Evolutionary conservation across 2,797 vertebrate species (phyloP).

Genomic region (Brachyrhaphis roseni): DNA sequence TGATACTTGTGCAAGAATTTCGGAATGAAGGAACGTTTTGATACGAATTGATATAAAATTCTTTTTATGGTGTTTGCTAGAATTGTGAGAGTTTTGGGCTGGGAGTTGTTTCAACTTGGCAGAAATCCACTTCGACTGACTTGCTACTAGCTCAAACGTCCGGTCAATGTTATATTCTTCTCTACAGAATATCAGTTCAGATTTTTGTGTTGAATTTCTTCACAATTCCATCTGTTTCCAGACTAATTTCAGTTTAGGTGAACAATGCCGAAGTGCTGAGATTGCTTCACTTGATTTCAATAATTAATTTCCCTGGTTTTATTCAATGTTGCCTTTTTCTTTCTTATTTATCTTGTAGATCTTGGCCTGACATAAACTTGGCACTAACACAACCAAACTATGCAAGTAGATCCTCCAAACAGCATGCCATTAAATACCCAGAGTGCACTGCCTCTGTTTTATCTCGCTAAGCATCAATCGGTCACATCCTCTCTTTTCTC

Average conservation of each 20-base stretch:
- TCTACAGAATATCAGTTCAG: not conserved
- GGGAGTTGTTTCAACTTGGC: not conserved
- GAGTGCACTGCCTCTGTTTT: slow-evolving; percentile 8
- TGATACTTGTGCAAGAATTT: not conserved
- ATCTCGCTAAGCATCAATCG: slow-evolving; percentile 26
- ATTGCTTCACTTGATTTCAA: not conserved
- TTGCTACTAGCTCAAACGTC: not conserved
- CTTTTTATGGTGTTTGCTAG: not conserved
- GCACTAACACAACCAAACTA: slow-evolving; percentile 23
- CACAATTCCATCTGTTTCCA: not conserved
- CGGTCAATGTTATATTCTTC: not conserved
- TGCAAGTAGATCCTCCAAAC: slow-evolving; percentile 36
- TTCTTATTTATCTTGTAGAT: slow-evolving; percentile 5
- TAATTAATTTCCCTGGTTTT: not conserved
- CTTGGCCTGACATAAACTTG: slow-evolving; percentile 26
- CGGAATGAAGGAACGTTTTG: not conserved
- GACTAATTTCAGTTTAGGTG: not conserved
- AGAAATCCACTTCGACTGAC: not conserved
- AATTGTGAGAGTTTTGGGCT: not conserved
- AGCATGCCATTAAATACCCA: slow-evolving; percentile 4
- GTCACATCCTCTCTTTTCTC: slow-evolving; percentile 29
- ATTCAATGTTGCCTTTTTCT: not conserved
- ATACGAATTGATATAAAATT: not conserved
- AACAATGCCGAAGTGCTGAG: not conserved
- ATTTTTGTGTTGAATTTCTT: not conserved